These are phyloP conservation scores for Chloebia gouldiae DNA, from an alignment of 2,113 vertebrate species.

Conservation along the genomic window DNA sequence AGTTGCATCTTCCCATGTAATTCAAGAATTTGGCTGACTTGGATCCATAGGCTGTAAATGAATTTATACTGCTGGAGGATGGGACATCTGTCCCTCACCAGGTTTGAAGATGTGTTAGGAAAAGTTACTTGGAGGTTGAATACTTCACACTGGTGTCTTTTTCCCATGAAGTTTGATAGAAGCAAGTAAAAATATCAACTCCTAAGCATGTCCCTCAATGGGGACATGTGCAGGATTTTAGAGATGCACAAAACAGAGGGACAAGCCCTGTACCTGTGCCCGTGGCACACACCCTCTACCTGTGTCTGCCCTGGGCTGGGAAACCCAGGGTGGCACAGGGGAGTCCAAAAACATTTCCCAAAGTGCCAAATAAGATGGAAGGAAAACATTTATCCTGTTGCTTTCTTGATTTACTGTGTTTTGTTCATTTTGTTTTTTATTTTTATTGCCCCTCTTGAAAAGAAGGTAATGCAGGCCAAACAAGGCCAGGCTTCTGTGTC, in stretches of 20 bases:
- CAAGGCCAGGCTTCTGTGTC: background rate
- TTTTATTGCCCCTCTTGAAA: background rate
- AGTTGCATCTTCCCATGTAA: background rate
- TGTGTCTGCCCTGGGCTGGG: background rate
- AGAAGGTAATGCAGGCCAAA: background rate
- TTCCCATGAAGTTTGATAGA: background rate
- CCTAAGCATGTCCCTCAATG: background rate
- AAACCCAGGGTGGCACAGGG: background rate
- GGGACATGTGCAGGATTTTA: background rate
- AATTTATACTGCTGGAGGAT: background rate
- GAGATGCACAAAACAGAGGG: background rate
- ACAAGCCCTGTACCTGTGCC: background rate
- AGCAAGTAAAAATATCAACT: background rate
- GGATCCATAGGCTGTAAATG: background rate
- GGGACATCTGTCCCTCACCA: background rate
- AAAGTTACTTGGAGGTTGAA: background rate
- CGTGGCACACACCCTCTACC: background rate
- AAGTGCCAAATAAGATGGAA: background rate
- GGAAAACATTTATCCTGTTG: background rate
- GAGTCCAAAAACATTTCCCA: background rate
- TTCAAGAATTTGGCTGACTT: background rate
- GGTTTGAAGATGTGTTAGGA: background rate
- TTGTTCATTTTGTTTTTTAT: background rate
- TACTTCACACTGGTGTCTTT: background rate
- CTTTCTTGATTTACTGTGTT: background rate